Evolutionary conservation across 2,888 invertebrate species (phyloP), one percentile per base, ranked within the genome.

Genomic region (Invenusta paracnida): DNA sequence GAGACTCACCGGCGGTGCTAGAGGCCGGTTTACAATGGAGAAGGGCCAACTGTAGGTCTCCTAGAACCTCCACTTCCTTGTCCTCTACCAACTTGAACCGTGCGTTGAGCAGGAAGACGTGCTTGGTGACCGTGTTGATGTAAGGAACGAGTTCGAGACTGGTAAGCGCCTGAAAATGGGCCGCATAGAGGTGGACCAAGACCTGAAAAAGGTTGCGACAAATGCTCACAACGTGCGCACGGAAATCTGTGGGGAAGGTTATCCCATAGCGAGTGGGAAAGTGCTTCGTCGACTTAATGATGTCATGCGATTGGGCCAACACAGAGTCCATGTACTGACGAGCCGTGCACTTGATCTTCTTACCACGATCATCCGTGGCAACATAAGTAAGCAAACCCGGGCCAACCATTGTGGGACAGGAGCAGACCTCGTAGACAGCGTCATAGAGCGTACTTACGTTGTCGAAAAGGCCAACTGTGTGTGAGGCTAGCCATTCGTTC

Each of bases 401-500:
- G 11, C 79, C 86, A 13, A 28, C 27, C 28, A 86, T 86, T 1
- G 81, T 5, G 0, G 30, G 23, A 30, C 86, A 86, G 17, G 66
- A 27, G 30, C 86, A 86, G 23, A 87, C 67, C 23, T 86, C 86
- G 29, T 83, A 86, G 25, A 86, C 27, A 25, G 86, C 86, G 30
- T 87, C 86, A 28, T 67, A 86, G 0, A 86, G 17, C 13, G 48
- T 87, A 29, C 48, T 83, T 17, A 86, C 83, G 30, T 86, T 86
- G 17, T 86, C 86, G 48, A 87, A 86, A 17, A 86, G 28, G 67
- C 48, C 82, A 17, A 87, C 87, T 13, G 30, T 30, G 30, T 86
- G 66, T 13, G 87, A 82, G 23, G 86, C 86, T 1, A 86, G 30
- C 86, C 86, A 86, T 67, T 86, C 86, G 48, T 86, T 87, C 23